These are phyloP conservation scores for Dorcus hopei DNA, from an alignment of 2,888 invertebrate genomes.

Conservation along the genomic window DNA sequence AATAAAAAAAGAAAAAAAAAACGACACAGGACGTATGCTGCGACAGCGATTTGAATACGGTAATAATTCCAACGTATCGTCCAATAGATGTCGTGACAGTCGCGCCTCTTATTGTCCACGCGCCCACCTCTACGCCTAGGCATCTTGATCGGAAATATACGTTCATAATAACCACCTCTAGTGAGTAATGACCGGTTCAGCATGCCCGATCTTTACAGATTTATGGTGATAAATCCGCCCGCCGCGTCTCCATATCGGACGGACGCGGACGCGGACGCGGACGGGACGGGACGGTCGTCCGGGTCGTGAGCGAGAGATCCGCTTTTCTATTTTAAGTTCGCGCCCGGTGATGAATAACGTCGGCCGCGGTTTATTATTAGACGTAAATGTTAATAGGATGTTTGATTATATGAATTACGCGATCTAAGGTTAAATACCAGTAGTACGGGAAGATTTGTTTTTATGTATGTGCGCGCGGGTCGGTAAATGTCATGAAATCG, in stretches of 20 bases:
- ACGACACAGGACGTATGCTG: neutral
- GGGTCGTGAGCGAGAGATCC: constrained; percentile 5
- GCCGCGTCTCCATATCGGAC: neutral
- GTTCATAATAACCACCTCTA: constrained; percentile 21
- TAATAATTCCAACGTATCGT: constrained; percentile 15
- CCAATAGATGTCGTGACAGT: constrained; percentile 26
- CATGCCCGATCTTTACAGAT: constrained; percentile 13
- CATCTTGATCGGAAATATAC: constrained; percentile 17
- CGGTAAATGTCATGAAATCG: constrained; percentile 12
- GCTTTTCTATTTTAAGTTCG: constrained; percentile 7
- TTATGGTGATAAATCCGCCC: constrained; percentile 17
- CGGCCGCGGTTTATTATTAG: constrained; percentile 14
- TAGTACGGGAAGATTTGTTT: constrained; percentile 14
- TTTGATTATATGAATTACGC: constrained; percentile 14
- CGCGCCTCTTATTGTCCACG: constrained; percentile 28
- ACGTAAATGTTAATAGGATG: constrained; percentile 17
- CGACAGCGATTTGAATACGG: constrained; percentile 19
- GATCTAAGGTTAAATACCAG: constrained; percentile 15
- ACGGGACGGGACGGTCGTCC: neutral
- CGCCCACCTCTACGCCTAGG: constrained; percentile 21
- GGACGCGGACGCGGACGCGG: neutral
- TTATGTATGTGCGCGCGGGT: neutral
- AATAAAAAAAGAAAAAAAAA: too few relatives aligned
- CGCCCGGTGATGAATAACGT: constrained; percentile 12
- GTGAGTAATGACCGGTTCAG: constrained; percentile 18